phyloP scores from a whole-genome alignment of 2,797 vertebrate genomes.

The Pangasius mekongensis region DNA sequence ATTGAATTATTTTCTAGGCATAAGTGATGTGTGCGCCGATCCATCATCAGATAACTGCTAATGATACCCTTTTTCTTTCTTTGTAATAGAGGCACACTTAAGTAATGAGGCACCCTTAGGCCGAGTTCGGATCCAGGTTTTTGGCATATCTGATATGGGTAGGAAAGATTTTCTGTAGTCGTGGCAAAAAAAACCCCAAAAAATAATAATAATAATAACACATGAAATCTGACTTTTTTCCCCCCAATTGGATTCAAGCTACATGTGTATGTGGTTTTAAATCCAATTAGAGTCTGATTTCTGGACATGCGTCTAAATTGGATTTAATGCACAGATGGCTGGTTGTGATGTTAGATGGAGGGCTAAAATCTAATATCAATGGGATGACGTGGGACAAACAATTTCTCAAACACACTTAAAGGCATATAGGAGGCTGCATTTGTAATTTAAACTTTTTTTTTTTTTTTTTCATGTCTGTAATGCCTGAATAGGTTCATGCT shows the following conservation, averaged over 20 bases:
- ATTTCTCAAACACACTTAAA: not conserved
- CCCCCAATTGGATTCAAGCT: not conserved
- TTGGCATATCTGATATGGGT: not conserved
- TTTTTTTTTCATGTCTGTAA: not conserved
- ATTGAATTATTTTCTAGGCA: not conserved
- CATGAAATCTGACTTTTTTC: not conserved
- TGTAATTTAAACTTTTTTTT: not conserved
- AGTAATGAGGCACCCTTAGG: not conserved
- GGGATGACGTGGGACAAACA: not conserved
- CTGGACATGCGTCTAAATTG: not conserved
- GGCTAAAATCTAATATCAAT: not conserved
- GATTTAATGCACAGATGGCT: not conserved
- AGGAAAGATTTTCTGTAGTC: not conserved
- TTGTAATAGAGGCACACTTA: not conserved
- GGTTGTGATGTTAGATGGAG: not conserved
- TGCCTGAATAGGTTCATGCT: not conserved
- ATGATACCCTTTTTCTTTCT: not conserved
- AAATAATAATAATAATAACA: no score
- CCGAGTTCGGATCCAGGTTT: not conserved
- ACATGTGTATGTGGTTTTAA: not conserved
- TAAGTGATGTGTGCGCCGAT: not conserved
- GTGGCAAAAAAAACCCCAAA: no score
- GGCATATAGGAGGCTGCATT: not conserved
- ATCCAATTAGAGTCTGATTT: not conserved
- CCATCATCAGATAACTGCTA: not conserved